Base-by-base conservation (phyloP, 2,797 vertebrate genomes). In the Pseudopleuronectes americanus region DNA sequence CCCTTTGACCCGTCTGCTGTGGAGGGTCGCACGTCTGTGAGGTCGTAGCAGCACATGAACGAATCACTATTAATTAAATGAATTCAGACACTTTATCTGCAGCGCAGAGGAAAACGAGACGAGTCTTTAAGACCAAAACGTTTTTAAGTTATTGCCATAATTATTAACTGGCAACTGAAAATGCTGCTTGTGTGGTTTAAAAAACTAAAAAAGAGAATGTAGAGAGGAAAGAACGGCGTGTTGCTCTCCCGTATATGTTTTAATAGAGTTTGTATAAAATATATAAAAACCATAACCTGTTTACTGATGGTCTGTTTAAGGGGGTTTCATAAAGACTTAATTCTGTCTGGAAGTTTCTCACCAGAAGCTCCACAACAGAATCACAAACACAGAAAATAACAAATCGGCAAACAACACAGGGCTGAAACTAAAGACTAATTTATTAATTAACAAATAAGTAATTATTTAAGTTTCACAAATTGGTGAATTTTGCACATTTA, bases 221-320 rank as follows among this genome's bases (percentile, higher is more conserved):
- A 68, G 59, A 81, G 56, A 64, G 53, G 72, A 65, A 67, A 19
- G 43, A 45, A 23, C 38, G 17, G 4, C 8, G 49, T 83, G 77
- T 77, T 57, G 43, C 76, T 59, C 31, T 58, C 43, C 62, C 24
- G 0, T 24, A 24, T 45, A 57, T 80, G 83, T 85, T 85, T 83
- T 82, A 87, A 81, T 68, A 67, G 64, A 72, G 61, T 84, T 75
- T 83, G 54, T 85, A 79, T 86, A 81, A 74, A 77, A 70, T 74
- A 52, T 85, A 48, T 80, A 54, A 74, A 8, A 73, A 72, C 38
- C 10, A 36, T 65, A 64, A 59, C n/a, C n/a, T 67, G 66, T 68
- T 53, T 75, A 43, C 43, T 76, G 36, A 67, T 54, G 57, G 41
- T 74, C 26, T 68, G 22, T 16, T 53, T 1, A 7, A 53, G 17